Conservation (phyloP, 2,113 vertebrate species). For the Syngnathus typhle region DNA sequence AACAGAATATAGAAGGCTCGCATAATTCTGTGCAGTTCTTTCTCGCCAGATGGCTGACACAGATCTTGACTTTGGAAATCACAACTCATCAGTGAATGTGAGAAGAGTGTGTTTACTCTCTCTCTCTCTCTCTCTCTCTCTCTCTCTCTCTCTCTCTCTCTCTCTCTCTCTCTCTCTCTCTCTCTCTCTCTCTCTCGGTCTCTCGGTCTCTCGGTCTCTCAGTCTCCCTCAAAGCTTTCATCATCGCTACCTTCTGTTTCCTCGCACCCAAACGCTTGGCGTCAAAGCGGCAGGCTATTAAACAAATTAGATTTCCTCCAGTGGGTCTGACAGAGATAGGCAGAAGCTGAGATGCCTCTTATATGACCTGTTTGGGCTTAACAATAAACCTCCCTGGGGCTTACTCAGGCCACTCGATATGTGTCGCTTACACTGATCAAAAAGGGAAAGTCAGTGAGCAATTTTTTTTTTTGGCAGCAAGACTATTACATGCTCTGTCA, state of each 20-base stretch:
- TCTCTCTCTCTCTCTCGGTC: conserved; percentile 21
- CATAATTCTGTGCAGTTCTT: conserved; percentile 40
- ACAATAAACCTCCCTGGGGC: conserved; percentile 54
- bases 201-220: conserved; percentile 20
- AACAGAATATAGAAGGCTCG: conserved; percentile 30
- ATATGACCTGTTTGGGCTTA: conserved; percentile 54
- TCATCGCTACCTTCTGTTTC: conserved; percentile 52
- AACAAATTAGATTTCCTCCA: conserved; percentile 65
- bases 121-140: conserved; percentile 8
- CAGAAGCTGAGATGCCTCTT: conserved; percentile 60
- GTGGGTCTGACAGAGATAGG: conserved; percentile 47
- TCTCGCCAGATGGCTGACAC: conserved; percentile 62
- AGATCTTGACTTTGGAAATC: conserved; percentile 61
- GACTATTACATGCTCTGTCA: conserved; percentile 6
- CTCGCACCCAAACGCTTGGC: conserved; percentile 34
- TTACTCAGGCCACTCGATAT: conserved; percentile 41
- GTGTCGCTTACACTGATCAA: conserved; percentile 57
- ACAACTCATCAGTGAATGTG: conserved; percentile 42
- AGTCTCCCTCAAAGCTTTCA: conserved; percentile 35
- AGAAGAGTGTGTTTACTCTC: conserved; percentile 40
- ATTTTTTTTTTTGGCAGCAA: conserved; percentile 6
- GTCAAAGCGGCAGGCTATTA: conserved; percentile 54
- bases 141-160: conserved; percentile 9
- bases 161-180: conserved; percentile 20
- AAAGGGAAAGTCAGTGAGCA: conserved; percentile 19